These are phyloP conservation scores for Mizuhopecten yessoensis DNA, from an alignment of 1,140 invertebrate genomes.

Conservation along the genomic window DNA sequence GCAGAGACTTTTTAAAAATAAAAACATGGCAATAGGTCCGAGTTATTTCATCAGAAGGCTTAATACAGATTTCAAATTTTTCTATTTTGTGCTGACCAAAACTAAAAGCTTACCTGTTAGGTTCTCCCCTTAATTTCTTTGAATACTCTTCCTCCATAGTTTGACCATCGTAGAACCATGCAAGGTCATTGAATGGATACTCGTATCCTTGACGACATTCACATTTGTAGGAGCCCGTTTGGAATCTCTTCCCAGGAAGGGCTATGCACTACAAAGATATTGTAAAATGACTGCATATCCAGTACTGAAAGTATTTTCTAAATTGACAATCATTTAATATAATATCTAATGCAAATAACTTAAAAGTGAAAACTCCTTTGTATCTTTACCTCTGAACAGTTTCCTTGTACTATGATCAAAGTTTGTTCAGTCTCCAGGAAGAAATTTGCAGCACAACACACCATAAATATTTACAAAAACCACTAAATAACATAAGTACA, in stretches of 20 bases:
- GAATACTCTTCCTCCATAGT: constrained; percentile 96
- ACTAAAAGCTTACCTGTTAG: constrained; percentile 78
- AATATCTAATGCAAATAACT: neutral
- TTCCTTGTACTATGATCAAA: too few relatives aligned
- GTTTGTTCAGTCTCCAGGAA: too few relatives aligned
- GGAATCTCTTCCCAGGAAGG: constrained; percentile 90
- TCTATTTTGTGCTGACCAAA: neutral
- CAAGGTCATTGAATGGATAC: constrained; percentile 98
- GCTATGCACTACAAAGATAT: constrained; percentile 92
- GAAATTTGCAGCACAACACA: too few relatives aligned
- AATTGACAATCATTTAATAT: neutral
- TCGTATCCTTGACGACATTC: constrained; percentile 98
- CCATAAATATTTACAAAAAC: too few relatives aligned
- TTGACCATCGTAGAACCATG: constrained; percentile 96
- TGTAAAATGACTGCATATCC: neutral
- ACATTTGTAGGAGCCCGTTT: constrained; percentile 98
- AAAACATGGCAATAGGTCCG: too few relatives aligned
- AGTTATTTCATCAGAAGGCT: too few relatives aligned
- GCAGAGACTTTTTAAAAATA: too few relatives aligned
- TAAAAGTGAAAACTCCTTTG: neutral
- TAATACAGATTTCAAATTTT: too few relatives aligned
- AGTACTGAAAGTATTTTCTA: neutral
- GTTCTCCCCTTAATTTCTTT: constrained; percentile 75
- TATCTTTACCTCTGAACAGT: neutral
- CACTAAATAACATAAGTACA: too few relatives aligned